These are phyloP conservation scores for Phalacrocorax aristotelis DNA, from an alignment of 2,113 vertebrate genomes.

Conservation along the genomic window DNA sequence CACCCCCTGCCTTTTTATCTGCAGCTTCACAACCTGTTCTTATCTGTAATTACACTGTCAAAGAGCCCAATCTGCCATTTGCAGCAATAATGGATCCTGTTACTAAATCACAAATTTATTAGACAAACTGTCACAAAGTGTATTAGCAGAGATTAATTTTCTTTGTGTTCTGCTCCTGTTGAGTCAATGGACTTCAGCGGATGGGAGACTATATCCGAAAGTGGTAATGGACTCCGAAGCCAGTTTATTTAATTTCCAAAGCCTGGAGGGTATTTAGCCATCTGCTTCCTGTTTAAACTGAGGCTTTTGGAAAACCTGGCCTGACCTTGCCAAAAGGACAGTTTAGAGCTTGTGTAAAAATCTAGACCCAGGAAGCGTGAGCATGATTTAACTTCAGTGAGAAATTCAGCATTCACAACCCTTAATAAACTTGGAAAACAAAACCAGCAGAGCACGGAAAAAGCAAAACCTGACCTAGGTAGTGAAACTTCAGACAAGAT, in stretches of 20 bases:
- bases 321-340: neutral
- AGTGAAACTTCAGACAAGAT: neutral
- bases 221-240: neutral
- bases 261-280: conserved; percentile 15
- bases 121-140: neutral
- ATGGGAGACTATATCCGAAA: neutral
- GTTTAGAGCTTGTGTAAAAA: neutral
- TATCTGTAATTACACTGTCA: conserved; percentile 11
- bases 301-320: conserved; percentile 49
- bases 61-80: neutral
- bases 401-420: neutral
- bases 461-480: neutral
- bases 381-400: neutral
- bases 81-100: neutral
- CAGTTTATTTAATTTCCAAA: conserved; percentile 21
- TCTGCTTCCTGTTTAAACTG: conserved; percentile 35
- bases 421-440: neutral
- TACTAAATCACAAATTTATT: neutral
- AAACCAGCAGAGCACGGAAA: neutral
- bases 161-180: neutral
- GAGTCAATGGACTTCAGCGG: neutral
- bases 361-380: neutral
- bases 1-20: neutral
- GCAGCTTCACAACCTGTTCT: conserved; percentile 19
- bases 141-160: neutral